Base-by-base conservation (phyloP, 2,797 vertebrate genomes). In the Parauchenoglanis ngamensis region DNA sequence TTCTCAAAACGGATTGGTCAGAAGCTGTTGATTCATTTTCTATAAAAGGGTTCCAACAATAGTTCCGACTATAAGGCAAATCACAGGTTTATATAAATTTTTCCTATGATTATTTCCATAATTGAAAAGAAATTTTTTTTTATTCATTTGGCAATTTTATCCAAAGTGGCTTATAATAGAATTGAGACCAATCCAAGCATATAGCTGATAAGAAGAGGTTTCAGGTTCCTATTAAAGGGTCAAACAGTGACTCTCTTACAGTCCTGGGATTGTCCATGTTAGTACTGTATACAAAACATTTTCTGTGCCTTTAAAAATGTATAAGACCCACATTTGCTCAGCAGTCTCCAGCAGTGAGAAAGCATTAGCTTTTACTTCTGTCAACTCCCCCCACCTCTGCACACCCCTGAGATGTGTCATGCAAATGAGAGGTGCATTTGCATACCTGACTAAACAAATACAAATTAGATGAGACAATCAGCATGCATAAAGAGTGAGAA, bases 361-460 rank as follows among this genome's bases (percentile, higher is more conserved):
- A 86, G 86, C 90, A 86, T 87, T 89, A 86, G 85, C 87, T 91
- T 85, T 79, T 83, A 88, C 63, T 88, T 87, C 83, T 87, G 79
- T 90, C 85, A 90, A 88, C 81, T 73, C 56, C 80, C 63, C 83
- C 70, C 76, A 82, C 77, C 61, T 82, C 76, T 85, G 49, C 67
- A 61, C 40, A 49, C 44, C 10, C 65, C 65, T 80, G 57, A 77
- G 86, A 89, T 88, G 87, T 81, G 75, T 91, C 86, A 94, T 93
- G 93, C 88, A 93, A 94, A 95, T 93, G 79, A 90, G 88, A 87
- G 82, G 25, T 13, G 25, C 85, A 92, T 95, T 81, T 93, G 92
- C 93, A 92, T 92, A 94, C 93, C 93, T 94, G 92, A 92, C 89
- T 91, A 89, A 93, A 93, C 92, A 91, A 93, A 90, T 91, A 89